Evolutionary conservation across 2,888 invertebrate genomes (phyloP).

Genomic region (Euproctis similis): DNA sequence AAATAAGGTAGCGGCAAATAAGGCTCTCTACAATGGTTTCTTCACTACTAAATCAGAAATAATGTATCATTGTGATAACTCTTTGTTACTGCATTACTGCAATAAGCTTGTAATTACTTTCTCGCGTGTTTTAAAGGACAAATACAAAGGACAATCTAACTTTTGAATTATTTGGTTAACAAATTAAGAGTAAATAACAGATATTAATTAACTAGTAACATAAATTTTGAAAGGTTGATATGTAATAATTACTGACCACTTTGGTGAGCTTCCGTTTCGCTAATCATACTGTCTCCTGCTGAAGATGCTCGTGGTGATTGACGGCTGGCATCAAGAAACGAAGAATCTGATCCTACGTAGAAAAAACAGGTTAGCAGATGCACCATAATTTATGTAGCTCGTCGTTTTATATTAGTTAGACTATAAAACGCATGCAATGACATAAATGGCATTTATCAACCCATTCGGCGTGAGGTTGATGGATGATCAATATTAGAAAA

Average conservation of each 20-base stretch:
- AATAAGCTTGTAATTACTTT: conserved; percentile 46
- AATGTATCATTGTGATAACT: conserved; percentile 75
- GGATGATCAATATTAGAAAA: no score
- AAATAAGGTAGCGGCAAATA: conserved; percentile 64
- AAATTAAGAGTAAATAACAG: conserved; percentile 7
- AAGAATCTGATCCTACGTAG: conserved; percentile 63
- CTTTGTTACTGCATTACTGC: conserved; percentile 69
- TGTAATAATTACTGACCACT: conserved; percentile 67
- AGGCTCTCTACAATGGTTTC: conserved; percentile 42
- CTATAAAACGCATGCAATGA: no score
- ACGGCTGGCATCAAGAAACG: conserved; percentile 65
- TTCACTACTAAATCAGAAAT: conserved; percentile 59
- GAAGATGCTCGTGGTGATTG: conserved; percentile 67
- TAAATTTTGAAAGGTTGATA: conserved; percentile 4
- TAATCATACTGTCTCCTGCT: conserved; percentile 63
- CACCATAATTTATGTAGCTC: no score
- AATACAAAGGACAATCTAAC: conserved; percentile 1
- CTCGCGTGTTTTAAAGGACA: conserved; percentile 7
- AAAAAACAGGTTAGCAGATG: conserved; percentile 32
- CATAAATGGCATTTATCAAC: no score
- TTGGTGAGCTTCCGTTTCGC: conserved; percentile 70
- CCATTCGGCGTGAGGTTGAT: no score
- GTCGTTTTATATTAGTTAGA: no score
- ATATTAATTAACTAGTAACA: conserved; percentile 1
- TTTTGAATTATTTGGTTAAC: conserved; percentile 1